These are phyloP conservation scores for Falco biarmicus DNA, from an alignment of 2,797 vertebrate species.

Conservation along the genomic window DNA sequence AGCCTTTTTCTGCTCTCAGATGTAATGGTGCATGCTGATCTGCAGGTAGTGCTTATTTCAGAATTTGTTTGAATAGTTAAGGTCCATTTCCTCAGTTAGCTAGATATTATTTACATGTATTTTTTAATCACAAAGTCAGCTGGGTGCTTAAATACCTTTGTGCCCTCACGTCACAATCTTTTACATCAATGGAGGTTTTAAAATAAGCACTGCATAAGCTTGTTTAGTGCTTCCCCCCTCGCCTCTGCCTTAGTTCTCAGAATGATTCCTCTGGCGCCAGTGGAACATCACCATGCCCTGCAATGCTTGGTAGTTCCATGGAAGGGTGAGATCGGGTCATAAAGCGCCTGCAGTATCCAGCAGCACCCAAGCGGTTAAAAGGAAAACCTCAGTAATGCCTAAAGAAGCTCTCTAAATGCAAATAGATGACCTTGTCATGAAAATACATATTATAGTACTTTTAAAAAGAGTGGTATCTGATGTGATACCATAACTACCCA, in stretches of 20 bases:
- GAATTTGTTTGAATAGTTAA: not conserved
- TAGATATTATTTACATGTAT: not conserved
- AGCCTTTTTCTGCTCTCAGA: not conserved
- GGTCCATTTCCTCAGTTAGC: not conserved
- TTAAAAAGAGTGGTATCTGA: not conserved
- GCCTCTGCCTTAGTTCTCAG: not conserved
- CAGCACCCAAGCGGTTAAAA: not conserved
- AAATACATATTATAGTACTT: not conserved
- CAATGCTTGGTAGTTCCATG: not conserved
- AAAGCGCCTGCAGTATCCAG: not conserved
- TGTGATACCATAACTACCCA: not conserved
- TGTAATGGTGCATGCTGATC: not conserved
- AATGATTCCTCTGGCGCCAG: not conserved
- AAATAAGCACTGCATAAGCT: not conserved
- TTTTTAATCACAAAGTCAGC: not conserved
- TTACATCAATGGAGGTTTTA: not conserved
- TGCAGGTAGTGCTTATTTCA: not conserved
- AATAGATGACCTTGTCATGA: not conserved
- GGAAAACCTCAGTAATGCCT: not conserved
- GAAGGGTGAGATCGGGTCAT: not conserved
- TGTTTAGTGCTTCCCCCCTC: not conserved
- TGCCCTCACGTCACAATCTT: not conserved
- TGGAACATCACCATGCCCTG: not conserved
- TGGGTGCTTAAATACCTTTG: not conserved
- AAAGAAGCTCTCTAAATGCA: conserved; percentile 11